Evolutionary conservation across 2,797 vertebrate genomes (phyloP).

Genomic region (Ctenopoma kingsleyae): DNA sequence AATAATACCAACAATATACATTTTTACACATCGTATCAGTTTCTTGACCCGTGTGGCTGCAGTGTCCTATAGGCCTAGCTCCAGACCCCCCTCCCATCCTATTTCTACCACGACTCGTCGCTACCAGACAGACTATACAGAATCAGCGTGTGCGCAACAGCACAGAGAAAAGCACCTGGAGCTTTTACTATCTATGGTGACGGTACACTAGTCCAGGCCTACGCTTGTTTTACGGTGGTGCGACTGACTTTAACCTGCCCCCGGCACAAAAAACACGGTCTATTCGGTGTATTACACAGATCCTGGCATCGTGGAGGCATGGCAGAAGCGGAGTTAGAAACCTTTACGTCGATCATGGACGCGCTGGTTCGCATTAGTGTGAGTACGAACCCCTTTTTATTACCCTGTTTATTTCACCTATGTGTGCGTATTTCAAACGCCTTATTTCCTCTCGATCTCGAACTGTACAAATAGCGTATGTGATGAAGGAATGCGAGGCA

Average conservation of each 20-base stretch:
- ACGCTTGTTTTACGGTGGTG: neutral
- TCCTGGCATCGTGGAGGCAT: conserved; percentile 70
- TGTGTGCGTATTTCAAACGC: conserved; percentile 7
- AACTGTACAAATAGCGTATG: neutral
- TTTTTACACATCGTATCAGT: neutral
- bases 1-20: neutral
- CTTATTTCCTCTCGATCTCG: neutral
- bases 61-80: neutral
- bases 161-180: conserved; percentile 13
- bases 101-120: conserved; percentile 21
- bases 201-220: conserved; percentile 18
- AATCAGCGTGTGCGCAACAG: conserved; percentile 49
- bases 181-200: neutral
- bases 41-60: conserved; percentile 25
- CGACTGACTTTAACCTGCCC: neutral
- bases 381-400: conserved; percentile 78
- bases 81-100: conserved; percentile 18
- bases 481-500: conserved; percentile 11
- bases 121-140: conserved; percentile 25
- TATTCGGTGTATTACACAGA: neutral
- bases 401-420: conserved; percentile 9
- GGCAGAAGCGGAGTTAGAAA: conserved; percentile 93
- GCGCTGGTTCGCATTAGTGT: conserved; percentile 94
- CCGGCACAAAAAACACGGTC: neutral
- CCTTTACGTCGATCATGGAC: conserved; percentile 96